phyloP scores from a whole-genome alignment of 2,113 vertebrate species.

The Petrocephalus zakoni region DNA sequence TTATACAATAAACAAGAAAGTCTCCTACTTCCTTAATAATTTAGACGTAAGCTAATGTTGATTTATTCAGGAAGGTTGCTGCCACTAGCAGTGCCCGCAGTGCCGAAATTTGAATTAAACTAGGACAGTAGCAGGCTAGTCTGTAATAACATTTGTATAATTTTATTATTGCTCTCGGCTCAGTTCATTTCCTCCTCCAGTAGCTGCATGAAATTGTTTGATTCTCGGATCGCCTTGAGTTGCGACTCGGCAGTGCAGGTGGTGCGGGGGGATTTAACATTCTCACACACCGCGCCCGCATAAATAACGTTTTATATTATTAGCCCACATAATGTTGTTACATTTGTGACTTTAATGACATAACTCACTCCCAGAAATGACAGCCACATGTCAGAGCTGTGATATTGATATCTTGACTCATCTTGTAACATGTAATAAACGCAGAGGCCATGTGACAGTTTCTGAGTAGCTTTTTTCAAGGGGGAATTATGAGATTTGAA shows the following conservation, averaged over 20 bases:
- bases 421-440: conserved; percentile 34
- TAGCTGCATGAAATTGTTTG: conserved; percentile 99
- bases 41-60: conserved; percentile 99
- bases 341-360: conserved; percentile 25
- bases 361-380: conserved; percentile 27
- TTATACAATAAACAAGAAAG: conserved; percentile 99
- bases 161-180: conserved; percentile 99
- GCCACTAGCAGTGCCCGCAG: conserved; percentile 82
- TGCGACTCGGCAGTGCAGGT: conserved; percentile 82
- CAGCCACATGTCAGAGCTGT: conserved; percentile 10
- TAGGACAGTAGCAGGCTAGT: conserved; percentile 99
- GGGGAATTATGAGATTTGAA: not conserved
- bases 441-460: not conserved
- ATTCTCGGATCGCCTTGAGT: conserved; percentile 96
- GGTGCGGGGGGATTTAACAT: conserved; percentile 76
- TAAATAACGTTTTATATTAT: conserved; percentile 30
- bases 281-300: conserved; percentile 42
- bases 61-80: conserved; percentile 99
- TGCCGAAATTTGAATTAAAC: conserved; percentile 98
- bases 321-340: conserved; percentile 26
- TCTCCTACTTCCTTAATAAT: conserved; percentile 98
- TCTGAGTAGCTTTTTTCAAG: not conserved
- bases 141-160: conserved; percentile 99
- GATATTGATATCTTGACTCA: conserved; percentile 30
- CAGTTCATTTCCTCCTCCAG: conserved; percentile 99